Evolutionary conservation across 2,888 invertebrate species (phyloP).

Genomic region (Rhamnusium bicolor): DNA sequence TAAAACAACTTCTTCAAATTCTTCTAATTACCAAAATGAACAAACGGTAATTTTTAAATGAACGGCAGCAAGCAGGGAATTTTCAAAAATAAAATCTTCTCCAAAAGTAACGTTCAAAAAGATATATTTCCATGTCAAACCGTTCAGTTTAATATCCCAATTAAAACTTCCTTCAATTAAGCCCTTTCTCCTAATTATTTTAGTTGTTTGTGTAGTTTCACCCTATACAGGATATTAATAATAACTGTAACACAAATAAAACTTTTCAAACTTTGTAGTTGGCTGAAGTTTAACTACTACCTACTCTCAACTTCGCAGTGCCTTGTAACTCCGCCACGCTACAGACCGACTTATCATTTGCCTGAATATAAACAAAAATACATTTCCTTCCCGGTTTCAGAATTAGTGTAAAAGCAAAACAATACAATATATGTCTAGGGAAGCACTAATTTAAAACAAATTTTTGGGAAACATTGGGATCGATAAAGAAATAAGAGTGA

Average conservation of each 20-base stretch:
- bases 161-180: not conserved
- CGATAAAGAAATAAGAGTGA: not conserved
- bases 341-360: slow-evolving; percentile 21
- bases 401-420: not conserved
- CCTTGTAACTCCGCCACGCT: slow-evolving; percentile 16
- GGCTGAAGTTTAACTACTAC: slow-evolving; percentile 10
- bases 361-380: slow-evolving; percentile 23
- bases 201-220: slow-evolving; percentile 1
- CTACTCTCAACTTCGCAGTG: slow-evolving; percentile 14
- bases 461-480: not conserved
- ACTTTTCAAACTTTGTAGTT: slow-evolving; percentile 21
- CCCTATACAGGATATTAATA: slow-evolving; percentile 18
- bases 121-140: not conserved
- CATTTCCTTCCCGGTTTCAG: not conserved
- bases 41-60: too few relatives aligned
- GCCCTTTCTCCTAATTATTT: slow-evolving; percentile 6
- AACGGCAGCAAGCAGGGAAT: too few relatives aligned
- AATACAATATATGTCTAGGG: not conserved
- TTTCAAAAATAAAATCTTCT: too few relatives aligned
- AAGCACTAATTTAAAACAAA: not conserved
- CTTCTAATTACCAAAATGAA: too few relatives aligned
- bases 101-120: too few relatives aligned
- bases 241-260: slow-evolving; percentile 27
- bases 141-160: not conserved
- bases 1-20: too few relatives aligned